phyloP scores from a whole-genome alignment of 2,888 invertebrate genomes.

The Cylloceria caligata region DNA sequence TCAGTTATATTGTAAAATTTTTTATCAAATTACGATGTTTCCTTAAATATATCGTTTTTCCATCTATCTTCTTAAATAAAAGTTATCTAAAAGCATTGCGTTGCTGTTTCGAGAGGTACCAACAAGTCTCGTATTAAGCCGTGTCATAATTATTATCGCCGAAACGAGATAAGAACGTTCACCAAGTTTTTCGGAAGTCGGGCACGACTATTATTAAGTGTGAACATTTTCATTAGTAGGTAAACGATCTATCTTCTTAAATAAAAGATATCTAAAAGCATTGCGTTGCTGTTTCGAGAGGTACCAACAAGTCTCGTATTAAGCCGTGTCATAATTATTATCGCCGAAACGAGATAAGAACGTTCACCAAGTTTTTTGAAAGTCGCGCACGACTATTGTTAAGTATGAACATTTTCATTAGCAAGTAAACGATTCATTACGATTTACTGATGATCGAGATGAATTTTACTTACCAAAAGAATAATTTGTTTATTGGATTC shows the following conservation, averaged over 20 bases:
- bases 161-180: neutral
- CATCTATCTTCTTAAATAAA: neutral
- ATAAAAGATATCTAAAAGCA: neutral
- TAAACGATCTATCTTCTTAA: neutral
- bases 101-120: neutral
- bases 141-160: neutral
- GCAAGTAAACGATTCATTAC: no score
- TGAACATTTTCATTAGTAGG: neutral
- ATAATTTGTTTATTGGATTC: conserved; percentile 56
- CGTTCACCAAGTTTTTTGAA: neutral
- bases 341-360: neutral
- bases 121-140: no score
- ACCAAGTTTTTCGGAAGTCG: no score
- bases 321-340: neutral
- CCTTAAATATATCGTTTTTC: neutral
- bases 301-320: neutral
- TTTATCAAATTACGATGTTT: neutral
- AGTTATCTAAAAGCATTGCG: neutral
- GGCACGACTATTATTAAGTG: neutral
- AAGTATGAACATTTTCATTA: neutral
- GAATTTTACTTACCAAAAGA: conserved; percentile 63
- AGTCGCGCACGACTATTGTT: neutral
- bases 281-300: neutral
- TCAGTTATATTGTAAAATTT: no score
- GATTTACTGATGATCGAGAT: no score